phyloP scores from a whole-genome alignment of 2,888 invertebrate genomes.

The Lampropteryx suffumata region DNA sequence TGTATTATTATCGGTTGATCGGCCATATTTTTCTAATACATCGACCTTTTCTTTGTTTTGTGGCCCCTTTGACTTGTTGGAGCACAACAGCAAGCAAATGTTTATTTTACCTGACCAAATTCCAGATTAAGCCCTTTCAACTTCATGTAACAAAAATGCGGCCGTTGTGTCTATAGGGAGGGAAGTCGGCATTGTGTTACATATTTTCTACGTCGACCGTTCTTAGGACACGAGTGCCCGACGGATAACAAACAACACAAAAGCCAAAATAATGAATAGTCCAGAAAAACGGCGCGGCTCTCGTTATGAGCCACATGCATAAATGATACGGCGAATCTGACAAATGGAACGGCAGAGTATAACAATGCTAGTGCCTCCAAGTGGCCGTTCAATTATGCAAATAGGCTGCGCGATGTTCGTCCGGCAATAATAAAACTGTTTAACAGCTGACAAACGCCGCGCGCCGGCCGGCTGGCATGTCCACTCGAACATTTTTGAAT shows the following conservation, averaged over 20 bases:
- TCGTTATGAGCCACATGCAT: constrained; percentile 79
- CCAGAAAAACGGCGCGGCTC: constrained; percentile 74
- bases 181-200: constrained; percentile 59
- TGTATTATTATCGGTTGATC: not conserved
- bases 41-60: constrained; percentile 12
- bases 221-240: constrained; percentile 62
- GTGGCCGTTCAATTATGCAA: constrained; percentile 84
- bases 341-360: constrained; percentile 81
- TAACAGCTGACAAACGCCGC: constrained; percentile 78
- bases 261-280: constrained; percentile 78
- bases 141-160: constrained; percentile 68
- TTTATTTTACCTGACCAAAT: constrained; percentile 70
- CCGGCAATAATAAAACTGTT: constrained; percentile 81
- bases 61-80: constrained; percentile 42
- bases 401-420: constrained; percentile 75
- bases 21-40: constrained; percentile 19
- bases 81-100: constrained; percentile 58
- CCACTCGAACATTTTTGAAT: constrained; percentile 68
- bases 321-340: constrained; percentile 81
- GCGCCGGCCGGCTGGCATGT: constrained; percentile 39
- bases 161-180: constrained; percentile 65
- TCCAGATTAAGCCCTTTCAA: constrained; percentile 69
- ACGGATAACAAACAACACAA: constrained; percentile 71
- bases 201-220: constrained; percentile 57
- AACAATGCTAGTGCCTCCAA: constrained; percentile 81